Percentiles rank a stretch among this genome's conserved stretches.
Evolutionary conservation across 2,888 invertebrate species (phyloP).

Genomic region (Eurytoma adleriae): DNA sequence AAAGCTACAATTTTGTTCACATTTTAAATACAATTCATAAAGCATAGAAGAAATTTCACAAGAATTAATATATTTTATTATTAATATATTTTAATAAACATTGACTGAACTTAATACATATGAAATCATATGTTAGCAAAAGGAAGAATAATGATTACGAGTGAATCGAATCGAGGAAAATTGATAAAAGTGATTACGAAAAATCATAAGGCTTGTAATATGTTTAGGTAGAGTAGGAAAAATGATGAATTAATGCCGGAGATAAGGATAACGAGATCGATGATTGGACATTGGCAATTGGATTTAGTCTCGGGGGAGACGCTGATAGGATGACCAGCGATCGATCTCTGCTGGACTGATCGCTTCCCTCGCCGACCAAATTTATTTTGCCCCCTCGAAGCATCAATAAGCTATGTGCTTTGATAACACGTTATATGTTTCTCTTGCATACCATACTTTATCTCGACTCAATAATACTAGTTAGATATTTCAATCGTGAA

Average conservation of each 20-base stretch:
- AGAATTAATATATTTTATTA: background rate
- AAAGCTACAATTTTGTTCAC: slow-evolving; percentile 26
- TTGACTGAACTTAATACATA: background rate
- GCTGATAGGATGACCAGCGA: slow-evolving; percentile 55
- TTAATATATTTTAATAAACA: background rate
- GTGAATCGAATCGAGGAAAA: slow-evolving; percentile 51
- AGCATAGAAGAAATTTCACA: background rate
- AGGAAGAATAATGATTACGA: slow-evolving; percentile 37
- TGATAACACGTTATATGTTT: slow-evolving; percentile 24
- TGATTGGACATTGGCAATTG: slow-evolving; percentile 57
- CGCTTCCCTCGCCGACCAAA: slow-evolving; percentile 53
- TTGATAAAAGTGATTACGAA: slow-evolving; percentile 47
- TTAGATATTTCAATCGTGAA: slow-evolving; percentile 10
- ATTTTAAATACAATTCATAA: slow-evolving; percentile 15
- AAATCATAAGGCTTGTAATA: slow-evolving; percentile 41
- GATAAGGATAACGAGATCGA: slow-evolving; percentile 59
- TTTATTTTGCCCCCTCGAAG: slow-evolving; percentile 56
- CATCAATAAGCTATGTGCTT: slow-evolving; percentile 54
- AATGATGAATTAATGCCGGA: slow-evolving; percentile 56
- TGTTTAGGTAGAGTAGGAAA: slow-evolving; percentile 39
- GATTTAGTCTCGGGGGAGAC: slow-evolving; percentile 54
- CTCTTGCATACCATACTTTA: slow-evolving; percentile 25
- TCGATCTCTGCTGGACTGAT: slow-evolving; percentile 59
- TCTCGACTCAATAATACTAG: slow-evolving; percentile 11
- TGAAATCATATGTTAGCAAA: background rate